These are phyloP conservation scores for Fragum sueziense DNA, from an alignment of 2,888 invertebrate species.

Conservation along the genomic window DNA sequence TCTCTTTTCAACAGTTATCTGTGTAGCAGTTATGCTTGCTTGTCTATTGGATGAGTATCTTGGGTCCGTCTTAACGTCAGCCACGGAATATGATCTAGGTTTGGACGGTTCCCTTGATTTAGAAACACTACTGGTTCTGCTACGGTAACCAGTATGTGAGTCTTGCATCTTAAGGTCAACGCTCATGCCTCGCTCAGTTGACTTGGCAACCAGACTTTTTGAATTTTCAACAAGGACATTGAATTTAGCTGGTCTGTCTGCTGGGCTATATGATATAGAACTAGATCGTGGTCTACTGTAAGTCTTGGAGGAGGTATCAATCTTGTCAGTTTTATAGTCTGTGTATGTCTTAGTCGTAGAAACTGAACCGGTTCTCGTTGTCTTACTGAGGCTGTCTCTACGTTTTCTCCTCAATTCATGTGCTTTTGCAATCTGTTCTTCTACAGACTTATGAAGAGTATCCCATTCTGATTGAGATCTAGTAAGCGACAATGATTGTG, in stretches of 20 bases:
- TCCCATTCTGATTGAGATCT: conserved; percentile 26
- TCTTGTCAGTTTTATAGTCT: conserved; percentile 12
- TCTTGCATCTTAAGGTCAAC: conserved; percentile 19
- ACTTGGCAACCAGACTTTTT: conserved; percentile 39
- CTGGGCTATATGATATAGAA: conserved; percentile 43
- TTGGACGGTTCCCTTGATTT: neutral
- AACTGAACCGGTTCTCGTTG: neutral
- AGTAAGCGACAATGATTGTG: conserved; percentile 35
- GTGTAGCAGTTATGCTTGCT: conserved; percentile 22
- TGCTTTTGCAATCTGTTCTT: conserved; percentile 25
- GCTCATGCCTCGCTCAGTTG: conserved; percentile 17
- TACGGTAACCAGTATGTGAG: conserved; percentile 3
- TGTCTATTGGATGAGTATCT: conserved; percentile 27
- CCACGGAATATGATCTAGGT: conserved; percentile 5
- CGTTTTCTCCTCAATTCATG: neutral
- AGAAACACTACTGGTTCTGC: conserved; percentile 13
- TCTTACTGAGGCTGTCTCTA: neutral
- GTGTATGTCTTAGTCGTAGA: neutral
- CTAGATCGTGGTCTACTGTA: conserved; percentile 44
- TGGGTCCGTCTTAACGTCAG: conserved; percentile 39
- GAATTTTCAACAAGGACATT: conserved; percentile 48
- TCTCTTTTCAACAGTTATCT: conserved; percentile 1
- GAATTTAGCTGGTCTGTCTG: conserved; percentile 24
- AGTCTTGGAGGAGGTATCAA: conserved; percentile 12
- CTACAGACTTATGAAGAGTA: conserved; percentile 14